These are phyloP conservation scores for Gasterosteus aculeatus DNA, from an alignment of 2,113 vertebrate species.

Conservation along the genomic window DNA sequence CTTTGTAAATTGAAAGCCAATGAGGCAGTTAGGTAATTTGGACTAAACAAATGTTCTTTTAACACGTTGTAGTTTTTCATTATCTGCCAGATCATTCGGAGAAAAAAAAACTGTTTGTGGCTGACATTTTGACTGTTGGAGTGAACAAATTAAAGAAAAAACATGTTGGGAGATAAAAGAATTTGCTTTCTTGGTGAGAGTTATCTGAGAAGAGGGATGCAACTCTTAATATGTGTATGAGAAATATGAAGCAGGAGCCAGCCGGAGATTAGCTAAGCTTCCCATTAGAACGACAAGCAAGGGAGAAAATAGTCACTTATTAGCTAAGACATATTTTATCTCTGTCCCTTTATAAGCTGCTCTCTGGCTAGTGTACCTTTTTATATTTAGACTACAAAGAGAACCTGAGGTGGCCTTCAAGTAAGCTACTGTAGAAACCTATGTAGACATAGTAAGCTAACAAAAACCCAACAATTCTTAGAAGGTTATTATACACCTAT, in stretches of 20 bases:
- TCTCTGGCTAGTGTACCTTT: neutral
- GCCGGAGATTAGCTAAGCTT: neutral
- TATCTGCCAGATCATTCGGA: conserved; percentile 11
- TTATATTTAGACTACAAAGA: neutral
- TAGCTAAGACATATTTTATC: neutral
- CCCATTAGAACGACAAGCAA: neutral
- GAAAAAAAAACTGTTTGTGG: neutral
- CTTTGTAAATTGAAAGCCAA: conserved; percentile 51
- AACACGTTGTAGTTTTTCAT: conserved; percentile 28
- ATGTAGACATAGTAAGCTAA: too few relatives aligned
- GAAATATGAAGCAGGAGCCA: neutral
- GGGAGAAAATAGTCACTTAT: neutral
- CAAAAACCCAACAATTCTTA: too few relatives aligned
- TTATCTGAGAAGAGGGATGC: neutral
- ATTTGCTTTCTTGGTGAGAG: neutral
- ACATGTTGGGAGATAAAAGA: neutral
- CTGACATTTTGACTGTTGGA: too few relatives aligned
- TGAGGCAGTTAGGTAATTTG: conserved; percentile 49
- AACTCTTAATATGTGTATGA: neutral
- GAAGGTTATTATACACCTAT: too few relatives aligned
- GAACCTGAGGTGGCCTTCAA: neutral
- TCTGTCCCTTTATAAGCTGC: neutral
- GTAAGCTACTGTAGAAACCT: neutral
- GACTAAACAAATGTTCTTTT: conserved; percentile 16
- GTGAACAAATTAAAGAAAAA: too few relatives aligned